Conservation (phyloP, 2,888 invertebrate genomes). For the Orthosia incerta region DNA sequence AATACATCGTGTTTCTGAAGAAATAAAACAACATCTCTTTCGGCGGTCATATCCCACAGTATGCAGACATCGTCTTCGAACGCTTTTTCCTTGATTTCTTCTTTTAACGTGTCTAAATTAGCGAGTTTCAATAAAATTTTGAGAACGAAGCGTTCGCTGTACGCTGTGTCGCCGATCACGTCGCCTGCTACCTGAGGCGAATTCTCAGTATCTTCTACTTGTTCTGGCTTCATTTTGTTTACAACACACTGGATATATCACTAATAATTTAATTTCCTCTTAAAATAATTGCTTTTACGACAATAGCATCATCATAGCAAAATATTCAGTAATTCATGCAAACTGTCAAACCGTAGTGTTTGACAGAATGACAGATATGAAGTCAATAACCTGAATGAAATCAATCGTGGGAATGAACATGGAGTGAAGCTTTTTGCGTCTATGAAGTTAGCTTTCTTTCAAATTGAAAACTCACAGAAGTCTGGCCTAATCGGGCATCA, state of each 20-base stretch:
- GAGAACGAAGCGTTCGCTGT: slow-evolving; percentile 94
- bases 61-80: slow-evolving; percentile 94
- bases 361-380: slow-evolving; percentile 6
- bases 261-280: slow-evolving; percentile 18
- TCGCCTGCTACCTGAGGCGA: slow-evolving; percentile 92
- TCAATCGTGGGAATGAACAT: not conserved
- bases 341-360: slow-evolving; percentile 27
- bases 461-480: not conserved
- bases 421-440: not conserved
- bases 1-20: slow-evolving; percentile 93
- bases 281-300: slow-evolving; percentile 23
- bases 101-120: slow-evolving; percentile 85
- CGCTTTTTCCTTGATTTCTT: slow-evolving; percentile 91
- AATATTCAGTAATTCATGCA: not conserved
- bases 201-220: slow-evolving; percentile 65
- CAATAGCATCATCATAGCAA: slow-evolving; percentile 3
- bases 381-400: slow-evolving; percentile 22
- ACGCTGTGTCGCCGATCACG: slow-evolving; percentile 95
- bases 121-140: slow-evolving; percentile 92
- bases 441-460: not conserved
- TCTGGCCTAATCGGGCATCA: too few species aligned
- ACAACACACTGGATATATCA: slow-evolving; percentile 4
- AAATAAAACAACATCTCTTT: slow-evolving; percentile 94
- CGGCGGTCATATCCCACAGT: slow-evolving; percentile 96
- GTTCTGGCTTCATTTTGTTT: slow-evolving; percentile 76